Evolutionary conservation across 1,140 invertebrate species (phyloP).

Genomic region (Drosophila pseudoananassae): DNA sequence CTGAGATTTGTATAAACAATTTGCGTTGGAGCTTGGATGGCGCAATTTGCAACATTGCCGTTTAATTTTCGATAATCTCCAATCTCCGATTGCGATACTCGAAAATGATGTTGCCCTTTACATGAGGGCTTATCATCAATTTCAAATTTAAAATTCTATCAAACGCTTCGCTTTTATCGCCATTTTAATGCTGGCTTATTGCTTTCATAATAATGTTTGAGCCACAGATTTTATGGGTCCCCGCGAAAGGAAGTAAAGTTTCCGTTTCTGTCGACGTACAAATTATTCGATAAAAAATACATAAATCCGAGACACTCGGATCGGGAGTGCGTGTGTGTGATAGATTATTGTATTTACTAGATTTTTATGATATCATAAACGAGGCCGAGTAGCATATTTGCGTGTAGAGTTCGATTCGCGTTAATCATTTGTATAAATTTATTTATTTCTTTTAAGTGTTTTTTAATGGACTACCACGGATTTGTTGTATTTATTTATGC

Average conservation of each 20-base stretch:
- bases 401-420: slow-evolving; percentile 31
- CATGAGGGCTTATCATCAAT: not conserved
- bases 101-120: not conserved
- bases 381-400: slow-evolving; percentile 32
- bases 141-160: not conserved
- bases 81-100: not conserved
- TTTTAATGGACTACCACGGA: slow-evolving; percentile 62
- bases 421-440: slow-evolving; percentile 52
- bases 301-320: slow-evolving; percentile 28
- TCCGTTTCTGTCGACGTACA: slow-evolving; percentile 46
- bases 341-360: slow-evolving; percentile 46
- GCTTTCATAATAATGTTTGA: slow-evolving; percentile 20
- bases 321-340: slow-evolving; percentile 23
- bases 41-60: slow-evolving; percentile 38
- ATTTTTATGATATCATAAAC: slow-evolving; percentile 59
- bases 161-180: slow-evolving; percentile 3
- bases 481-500: slow-evolving; percentile 68
- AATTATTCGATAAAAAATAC: slow-evolving; percentile 77
- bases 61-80: slow-evolving; percentile 18
- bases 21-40: slow-evolving; percentile 21
- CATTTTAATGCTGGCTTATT: slow-evolving; percentile 10
- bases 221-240: slow-evolving; percentile 23
- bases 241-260: slow-evolving; percentile 35
- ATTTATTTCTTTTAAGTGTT: slow-evolving; percentile 51
- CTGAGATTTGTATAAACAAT: slow-evolving; percentile 69